phyloP scores from a whole-genome alignment of 2,888 invertebrate genomes.

The Cenopis cana region DNA sequence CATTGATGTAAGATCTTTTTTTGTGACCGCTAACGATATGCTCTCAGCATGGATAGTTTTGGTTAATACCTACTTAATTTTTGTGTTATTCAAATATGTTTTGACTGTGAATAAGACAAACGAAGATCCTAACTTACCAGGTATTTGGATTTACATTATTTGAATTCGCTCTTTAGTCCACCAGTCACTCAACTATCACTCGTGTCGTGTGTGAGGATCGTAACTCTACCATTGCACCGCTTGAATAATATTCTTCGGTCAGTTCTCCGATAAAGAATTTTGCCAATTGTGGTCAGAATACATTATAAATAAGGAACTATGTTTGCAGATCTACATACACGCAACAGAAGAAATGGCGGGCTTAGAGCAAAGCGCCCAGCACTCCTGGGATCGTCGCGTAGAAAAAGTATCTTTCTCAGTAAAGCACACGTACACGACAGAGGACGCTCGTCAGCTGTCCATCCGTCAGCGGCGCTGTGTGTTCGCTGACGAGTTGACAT shows the following conservation, averaged over 20 bases:
- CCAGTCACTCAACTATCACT: too few species aligned
- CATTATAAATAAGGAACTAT: background rate
- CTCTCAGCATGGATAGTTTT: too few species aligned
- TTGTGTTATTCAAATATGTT: too few species aligned
- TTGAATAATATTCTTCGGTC: background rate
- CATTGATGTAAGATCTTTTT: slow-evolving; percentile 66
- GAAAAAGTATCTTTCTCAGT: slow-evolving; percentile 88
- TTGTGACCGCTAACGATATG: background rate
- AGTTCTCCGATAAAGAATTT: background rate
- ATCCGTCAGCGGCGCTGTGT: slow-evolving; percentile 89
- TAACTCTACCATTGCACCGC: too few species aligned
- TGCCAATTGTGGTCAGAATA: background rate
- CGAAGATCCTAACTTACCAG: too few species aligned
- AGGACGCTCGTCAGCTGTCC: slow-evolving; percentile 88
- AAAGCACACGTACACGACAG: slow-evolving; percentile 91
- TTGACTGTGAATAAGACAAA: too few species aligned
- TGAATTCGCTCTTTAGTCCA: too few species aligned
- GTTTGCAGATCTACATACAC: slow-evolving; percentile 86
- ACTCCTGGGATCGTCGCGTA: slow-evolving; percentile 87
- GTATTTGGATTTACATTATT: too few species aligned
- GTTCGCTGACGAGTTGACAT: slow-evolving; percentile 87
- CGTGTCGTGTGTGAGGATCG: too few species aligned
- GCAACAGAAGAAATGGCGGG: slow-evolving; percentile 89
- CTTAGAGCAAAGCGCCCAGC: slow-evolving; percentile 88
- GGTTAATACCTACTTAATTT: too few species aligned